phyloP scores from a whole-genome alignment of 2,888 invertebrate genomes.

The Ypsolopha sequella region DNA sequence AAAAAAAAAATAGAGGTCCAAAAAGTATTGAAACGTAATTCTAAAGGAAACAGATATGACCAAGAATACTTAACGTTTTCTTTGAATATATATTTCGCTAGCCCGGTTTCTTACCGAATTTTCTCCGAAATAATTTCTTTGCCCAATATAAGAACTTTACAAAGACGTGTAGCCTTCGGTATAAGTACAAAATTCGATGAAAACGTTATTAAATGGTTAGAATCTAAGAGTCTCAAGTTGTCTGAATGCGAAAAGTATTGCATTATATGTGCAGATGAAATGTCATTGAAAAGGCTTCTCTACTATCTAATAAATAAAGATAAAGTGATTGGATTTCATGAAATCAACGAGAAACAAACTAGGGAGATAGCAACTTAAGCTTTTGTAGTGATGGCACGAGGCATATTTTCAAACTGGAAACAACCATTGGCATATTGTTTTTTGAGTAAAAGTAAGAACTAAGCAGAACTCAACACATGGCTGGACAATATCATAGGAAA shows the following conservation, averaged over 20 bases:
- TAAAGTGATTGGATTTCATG: slow-evolving; percentile 10
- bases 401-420: slow-evolving; percentile 4
- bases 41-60: slow-evolving; percentile 5
- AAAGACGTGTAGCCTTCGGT: too few species aligned
- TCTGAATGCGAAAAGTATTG: slow-evolving; percentile 6
- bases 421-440: slow-evolving; percentile 4
- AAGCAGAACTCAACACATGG: slow-evolving; percentile 1
- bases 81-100: slow-evolving; percentile 9
- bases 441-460: slow-evolving; percentile 1
- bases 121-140: slow-evolving; percentile 3
- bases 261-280: slow-evolving; percentile 4
- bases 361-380: too few species aligned
- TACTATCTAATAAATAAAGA: slow-evolving; percentile 8
- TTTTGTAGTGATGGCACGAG: background rate
- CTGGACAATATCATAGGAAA: slow-evolving; percentile 3
- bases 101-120: slow-evolving; percentile 7
- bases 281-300: slow-evolving; percentile 6
- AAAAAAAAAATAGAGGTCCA: background rate
- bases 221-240: slow-evolving; percentile 1
- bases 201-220: background rate
- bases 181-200: slow-evolving; percentile 1
- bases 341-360: too few species aligned
- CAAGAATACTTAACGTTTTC: slow-evolving; percentile 7
- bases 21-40: background rate
- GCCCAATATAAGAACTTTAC: slow-evolving; percentile 6